Conservation (phyloP, 2,888 invertebrate species). For the Galerucella nymphaeae region DNA sequence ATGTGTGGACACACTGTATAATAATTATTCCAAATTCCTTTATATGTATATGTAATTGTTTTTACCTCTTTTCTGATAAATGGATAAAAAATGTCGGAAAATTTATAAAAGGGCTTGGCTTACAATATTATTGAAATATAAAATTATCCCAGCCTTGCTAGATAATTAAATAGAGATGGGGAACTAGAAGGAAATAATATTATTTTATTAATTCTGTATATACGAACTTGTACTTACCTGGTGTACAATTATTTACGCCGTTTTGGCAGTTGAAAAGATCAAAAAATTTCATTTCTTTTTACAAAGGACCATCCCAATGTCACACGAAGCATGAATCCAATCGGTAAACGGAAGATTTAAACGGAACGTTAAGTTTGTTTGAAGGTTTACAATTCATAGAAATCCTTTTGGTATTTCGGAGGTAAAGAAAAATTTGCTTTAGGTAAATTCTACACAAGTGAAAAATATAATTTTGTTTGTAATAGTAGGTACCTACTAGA, state of each 20-base stretch:
- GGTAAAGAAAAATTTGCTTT: neutral
- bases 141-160: no score
- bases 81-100: no score
- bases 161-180: no score
- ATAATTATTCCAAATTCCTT: no score
- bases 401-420: neutral
- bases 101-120: no score
- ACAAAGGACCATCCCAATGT: conserved; percentile 4
- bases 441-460: neutral
- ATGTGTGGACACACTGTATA: no score
- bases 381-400: neutral
- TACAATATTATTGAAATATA: no score
- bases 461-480: neutral
- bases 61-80: no score
- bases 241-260: conserved; percentile 1
- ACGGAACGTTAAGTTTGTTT: neutral
- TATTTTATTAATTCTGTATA: neutral
- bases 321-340: neutral
- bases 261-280: conserved; percentile 9
- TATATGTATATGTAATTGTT: no score
- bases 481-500: no score
- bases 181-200: no score
- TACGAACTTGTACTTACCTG: neutral
- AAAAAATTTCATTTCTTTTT: conserved; percentile 8
- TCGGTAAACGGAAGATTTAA: neutral